Evolutionary conservation across 2,113 vertebrate species (phyloP), one percentile per base, ranked within the genome.

Genomic region (Festucalex cinctus): DNA sequence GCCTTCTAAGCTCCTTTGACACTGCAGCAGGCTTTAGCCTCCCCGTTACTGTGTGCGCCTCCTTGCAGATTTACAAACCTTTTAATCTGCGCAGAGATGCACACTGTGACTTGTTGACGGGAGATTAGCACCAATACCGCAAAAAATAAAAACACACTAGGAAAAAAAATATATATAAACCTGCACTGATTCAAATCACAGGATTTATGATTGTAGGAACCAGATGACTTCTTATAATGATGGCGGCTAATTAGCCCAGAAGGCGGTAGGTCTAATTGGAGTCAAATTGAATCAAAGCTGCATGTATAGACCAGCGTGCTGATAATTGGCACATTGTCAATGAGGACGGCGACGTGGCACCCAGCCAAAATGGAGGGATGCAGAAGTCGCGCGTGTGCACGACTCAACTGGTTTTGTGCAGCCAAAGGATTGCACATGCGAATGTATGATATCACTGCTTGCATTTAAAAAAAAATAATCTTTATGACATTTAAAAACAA

Each of bases 241-340:
- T 32, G 20, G 43, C 62, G 69, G 72, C 66, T 83, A 87, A 87
- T 89, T 88, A 70, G 60, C 37, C 60, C 77, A 82, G 74, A 87
- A 75, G 48, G 79, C 9, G 28, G 26, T 17, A 57, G 74, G 24
- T 77, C 79, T 89, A 87, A 89, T 88, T 88, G 86, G 79, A 77
- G 75, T 68, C 82, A 86, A 88, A 86, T 85, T 81, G 64, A 88
- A 88, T 88, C 86, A 88, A 88, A 86, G 81, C 86, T 88, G 83
- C 75, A 65, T 36, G 41, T 65, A 37, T 37, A 14, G 5, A 28
- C 10, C 20, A 73, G 76, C 63, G 66, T n/a, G 66, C 35, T 74
- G 57, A 24, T 85, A 85, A 83, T 85, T 83, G 76, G 74, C 70
- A 61, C 69, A 7, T 58, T 37, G 71, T 82, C 76, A 83, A 54